Evolutionary conservation across 35 echinoderm and acorn worm genomes (phyloP).

Genomic region (Heliocidaris erythrogramma): DNA sequence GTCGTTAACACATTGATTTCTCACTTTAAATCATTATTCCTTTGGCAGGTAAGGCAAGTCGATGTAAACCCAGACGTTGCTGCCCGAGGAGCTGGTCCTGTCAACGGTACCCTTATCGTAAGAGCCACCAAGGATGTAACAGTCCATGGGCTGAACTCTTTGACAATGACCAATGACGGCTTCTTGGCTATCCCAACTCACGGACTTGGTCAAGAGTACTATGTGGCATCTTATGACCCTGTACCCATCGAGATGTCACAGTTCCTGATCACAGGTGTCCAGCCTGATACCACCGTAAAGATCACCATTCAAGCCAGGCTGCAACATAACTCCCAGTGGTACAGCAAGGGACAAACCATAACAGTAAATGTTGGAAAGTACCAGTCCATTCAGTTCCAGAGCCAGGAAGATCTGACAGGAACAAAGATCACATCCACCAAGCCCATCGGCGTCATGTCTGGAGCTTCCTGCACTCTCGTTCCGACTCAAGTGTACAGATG

Average conservation of each 20-base stretch:
- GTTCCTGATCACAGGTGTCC: slow-evolving; percentile 64
- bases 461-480: slow-evolving; percentile 77
- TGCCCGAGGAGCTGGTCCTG: slow-evolving; percentile 63
- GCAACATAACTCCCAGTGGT: slow-evolving; percentile 52
- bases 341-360: slow-evolving; percentile 52
- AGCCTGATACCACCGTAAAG: slow-evolving; percentile 64
- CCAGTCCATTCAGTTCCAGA: slow-evolving; percentile 86
- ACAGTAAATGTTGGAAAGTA: slow-evolving; percentile 61
- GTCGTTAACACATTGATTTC: not conserved
- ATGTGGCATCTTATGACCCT: slow-evolving; percentile 84
- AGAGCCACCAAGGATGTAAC: slow-evolving; percentile 57
- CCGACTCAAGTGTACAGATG: slow-evolving; percentile 70
- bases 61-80: slow-evolving; percentile 58
- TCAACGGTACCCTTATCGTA: slow-evolving; percentile 75
- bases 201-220: slow-evolving; percentile 78
- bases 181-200: slow-evolving; percentile 79
- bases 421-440: slow-evolving; percentile 70
- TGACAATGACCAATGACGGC: slow-evolving; percentile 71
- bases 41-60: slow-evolving; percentile 14
- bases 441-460: slow-evolving; percentile 71
- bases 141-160: slow-evolving; percentile 71
- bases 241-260: slow-evolving; percentile 75
- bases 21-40: not conserved
- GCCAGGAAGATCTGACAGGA: slow-evolving; percentile 72
- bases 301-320: slow-evolving; percentile 52